Conservation (phyloP, 2,888 invertebrate species). For the Tetropium fuscum region DNA sequence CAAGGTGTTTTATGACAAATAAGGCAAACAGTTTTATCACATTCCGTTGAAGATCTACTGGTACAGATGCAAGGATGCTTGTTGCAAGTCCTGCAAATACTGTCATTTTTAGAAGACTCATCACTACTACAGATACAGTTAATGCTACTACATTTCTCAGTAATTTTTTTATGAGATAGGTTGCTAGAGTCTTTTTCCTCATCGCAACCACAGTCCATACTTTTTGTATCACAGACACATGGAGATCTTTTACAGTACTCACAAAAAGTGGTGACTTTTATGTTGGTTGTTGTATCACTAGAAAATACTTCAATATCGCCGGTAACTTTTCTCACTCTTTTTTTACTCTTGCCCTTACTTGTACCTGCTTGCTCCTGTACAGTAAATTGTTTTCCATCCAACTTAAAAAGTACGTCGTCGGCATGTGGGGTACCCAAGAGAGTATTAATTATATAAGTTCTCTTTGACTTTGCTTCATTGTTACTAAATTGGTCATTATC, state of each 20-base stretch:
- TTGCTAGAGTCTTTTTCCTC: too few species aligned
- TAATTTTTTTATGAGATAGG: too few species aligned
- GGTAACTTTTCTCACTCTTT: slow-evolving; percentile 21
- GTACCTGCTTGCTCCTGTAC: slow-evolving; percentile 26
- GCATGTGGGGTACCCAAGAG: slow-evolving; percentile 30
- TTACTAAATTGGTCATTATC: slow-evolving; percentile 11
- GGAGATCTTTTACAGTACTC: slow-evolving; percentile 8
- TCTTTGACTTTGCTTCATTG: slow-evolving; percentile 16
- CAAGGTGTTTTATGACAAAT: slow-evolving; percentile 14
- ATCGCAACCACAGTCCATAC: too few species aligned
- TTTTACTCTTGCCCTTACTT: neutral
- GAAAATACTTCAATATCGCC: slow-evolving; percentile 49
- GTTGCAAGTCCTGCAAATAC: slow-evolving; percentile 3
- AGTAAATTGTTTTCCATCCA: slow-evolving; percentile 42
- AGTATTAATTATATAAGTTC: slow-evolving; percentile 52
- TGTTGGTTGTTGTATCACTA: slow-evolving; percentile 47
- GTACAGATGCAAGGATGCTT: neutral
- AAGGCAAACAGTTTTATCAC: slow-evolving; percentile 13
- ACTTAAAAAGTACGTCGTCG: slow-evolving; percentile 32
- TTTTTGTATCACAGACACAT: slow-evolving; percentile 2
- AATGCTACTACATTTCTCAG: too few species aligned
- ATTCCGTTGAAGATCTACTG: neutral
- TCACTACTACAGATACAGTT: neutral
- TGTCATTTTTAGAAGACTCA: neutral
- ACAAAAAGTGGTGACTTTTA: slow-evolving; percentile 48